A percentile compares a stretch with the other conserved stretches of the same genome.
Conservation (phyloP, 2,797 vertebrate genomes). For the Neostethus bicornis region DNA sequence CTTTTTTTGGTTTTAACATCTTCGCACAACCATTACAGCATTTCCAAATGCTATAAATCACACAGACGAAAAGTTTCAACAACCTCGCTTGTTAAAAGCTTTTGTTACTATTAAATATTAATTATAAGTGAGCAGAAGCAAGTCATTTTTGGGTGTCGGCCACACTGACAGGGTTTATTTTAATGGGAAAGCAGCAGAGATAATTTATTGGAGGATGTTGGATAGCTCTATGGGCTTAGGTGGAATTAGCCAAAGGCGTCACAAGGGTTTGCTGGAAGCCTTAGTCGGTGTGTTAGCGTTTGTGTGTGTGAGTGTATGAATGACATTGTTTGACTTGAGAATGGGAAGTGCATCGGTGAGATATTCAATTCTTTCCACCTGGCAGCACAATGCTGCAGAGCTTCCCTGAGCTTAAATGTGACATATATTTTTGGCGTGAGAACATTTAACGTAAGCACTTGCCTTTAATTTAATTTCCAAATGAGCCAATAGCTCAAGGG, state of each 20-base stretch:
- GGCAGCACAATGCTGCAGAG: constrained; percentile 54
- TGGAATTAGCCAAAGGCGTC: constrained; percentile 73
- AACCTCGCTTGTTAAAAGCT: constrained; percentile 18
- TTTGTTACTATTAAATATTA: constrained; percentile 29
- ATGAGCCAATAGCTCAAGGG: constrained; percentile 42
- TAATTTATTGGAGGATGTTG: constrained; percentile 75
- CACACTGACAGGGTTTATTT: constrained; percentile 56
- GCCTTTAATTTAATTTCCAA: constrained; percentile 66
- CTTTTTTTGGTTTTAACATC: neutral
- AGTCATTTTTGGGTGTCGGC: constrained; percentile 36
- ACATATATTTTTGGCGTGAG: constrained; percentile 69
- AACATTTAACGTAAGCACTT: constrained; percentile 69
- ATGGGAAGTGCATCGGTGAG: constrained; percentile 29
- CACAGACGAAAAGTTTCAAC: constrained; percentile 7
- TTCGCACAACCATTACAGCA: neutral
- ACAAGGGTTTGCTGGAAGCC: constrained; percentile 65
- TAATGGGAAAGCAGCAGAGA: constrained; percentile 48
- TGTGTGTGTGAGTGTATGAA: constrained; percentile 3
- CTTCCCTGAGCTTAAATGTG: constrained; percentile 48
- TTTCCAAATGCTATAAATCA: constrained; percentile 1
- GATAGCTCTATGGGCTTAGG: constrained; percentile 63
- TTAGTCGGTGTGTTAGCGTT: constrained; percentile 21
- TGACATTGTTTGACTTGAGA: constrained; percentile 14
- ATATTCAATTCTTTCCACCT: constrained; percentile 59
- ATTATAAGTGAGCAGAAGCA: constrained; percentile 34